phyloP scores from a whole-genome alignment of 2,797 vertebrate species.

The Trachurus trachurus region DNA sequence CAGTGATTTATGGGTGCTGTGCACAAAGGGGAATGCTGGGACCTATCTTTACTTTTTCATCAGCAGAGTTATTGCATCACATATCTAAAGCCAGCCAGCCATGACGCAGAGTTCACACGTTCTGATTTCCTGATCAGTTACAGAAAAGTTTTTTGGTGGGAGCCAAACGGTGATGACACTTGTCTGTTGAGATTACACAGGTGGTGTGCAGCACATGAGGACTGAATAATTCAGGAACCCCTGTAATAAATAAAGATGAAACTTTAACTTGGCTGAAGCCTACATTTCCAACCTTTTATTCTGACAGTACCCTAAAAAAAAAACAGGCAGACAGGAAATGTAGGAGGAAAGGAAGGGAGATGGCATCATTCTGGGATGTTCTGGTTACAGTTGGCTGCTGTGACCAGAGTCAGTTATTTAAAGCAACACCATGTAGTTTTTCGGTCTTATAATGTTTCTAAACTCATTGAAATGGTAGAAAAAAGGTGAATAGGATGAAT shows the following conservation, averaged over 20 bases:
- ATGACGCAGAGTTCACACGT: slow-evolving; percentile 24
- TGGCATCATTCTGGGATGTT: not conserved
- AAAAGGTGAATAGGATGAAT: no score
- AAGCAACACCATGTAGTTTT: no score
- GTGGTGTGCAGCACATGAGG: not conserved
- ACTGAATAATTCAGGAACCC: not conserved
- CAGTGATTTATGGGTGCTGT: slow-evolving; percentile 71
- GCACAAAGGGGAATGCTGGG: slow-evolving; percentile 45
- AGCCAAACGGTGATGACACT: not conserved
- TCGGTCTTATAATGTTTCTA: no score
- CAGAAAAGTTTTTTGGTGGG: not conserved
- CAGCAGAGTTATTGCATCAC: slow-evolving; percentile 49
- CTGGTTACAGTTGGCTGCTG: not conserved
- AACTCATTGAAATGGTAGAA: no score
- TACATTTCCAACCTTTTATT: not conserved
- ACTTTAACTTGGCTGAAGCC: not conserved
- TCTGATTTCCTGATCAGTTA: slow-evolving; percentile 34
- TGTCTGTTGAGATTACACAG: not conserved
- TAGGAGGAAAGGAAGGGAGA: not conserved
- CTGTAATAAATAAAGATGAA: not conserved
- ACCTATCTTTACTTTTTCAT: slow-evolving; percentile 43
- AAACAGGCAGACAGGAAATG: slow-evolving; percentile 14
- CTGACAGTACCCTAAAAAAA: not conserved
- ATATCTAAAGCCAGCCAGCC: slow-evolving; percentile 46
- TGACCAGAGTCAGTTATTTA: slow-evolving; percentile 32